Base-by-base conservation (phyloP, 2,113 vertebrate genomes). In the Meleagris gallopavo region DNA sequence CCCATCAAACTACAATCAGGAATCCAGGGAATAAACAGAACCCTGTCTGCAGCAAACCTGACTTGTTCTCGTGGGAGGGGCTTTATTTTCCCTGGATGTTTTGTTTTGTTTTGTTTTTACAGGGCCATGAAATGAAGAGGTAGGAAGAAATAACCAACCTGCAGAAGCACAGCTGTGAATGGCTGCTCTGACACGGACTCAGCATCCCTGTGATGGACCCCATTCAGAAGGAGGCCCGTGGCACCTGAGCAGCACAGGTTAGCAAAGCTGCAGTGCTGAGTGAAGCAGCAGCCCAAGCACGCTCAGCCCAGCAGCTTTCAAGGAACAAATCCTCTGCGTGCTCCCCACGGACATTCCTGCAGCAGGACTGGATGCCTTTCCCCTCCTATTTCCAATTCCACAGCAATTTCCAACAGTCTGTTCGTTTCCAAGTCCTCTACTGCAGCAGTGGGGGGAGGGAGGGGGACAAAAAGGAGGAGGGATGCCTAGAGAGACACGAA, bases 401-500 rank as follows among this genome's bases (percentile, higher is more conserved):
- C 38, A 76, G 55, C 40, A 4, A 89, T 79, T 86, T 94, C 92
- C 93, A 80, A 91, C 88, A 93, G 57, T 30, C 57, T 90, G 88
- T 75, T 81, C n/a, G 30, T 36, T 61, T 77, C 74, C 38, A 54
- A 90, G 84, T 80, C 93, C 88, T 96, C 78, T 80, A 76, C 85
- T 92, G 91, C 67, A 95, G 96, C 89, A 96, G 74, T 83, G 16
- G 86, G 90, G 74, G 85, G 82, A 84, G 90, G 78, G 70, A 66
- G 32, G 85, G 22, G 61, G 22, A 52, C 60, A 46, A 62, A 65
- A 79, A 8, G 73, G 45, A 91, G 22, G 83, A 86, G 93, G 93
- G 84, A 96, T 72, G 90, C 94, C 95, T 95, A 38, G 55, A 93
- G 73, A 93, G 79, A 94, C 85, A 83, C 50, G 5, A 94, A 95